These are phyloP conservation scores for Cladorhizidae sp. DNA, from an alignment of 37 sponge, comb jelly and placozoan genomes.

Conservation along the genomic window DNA sequence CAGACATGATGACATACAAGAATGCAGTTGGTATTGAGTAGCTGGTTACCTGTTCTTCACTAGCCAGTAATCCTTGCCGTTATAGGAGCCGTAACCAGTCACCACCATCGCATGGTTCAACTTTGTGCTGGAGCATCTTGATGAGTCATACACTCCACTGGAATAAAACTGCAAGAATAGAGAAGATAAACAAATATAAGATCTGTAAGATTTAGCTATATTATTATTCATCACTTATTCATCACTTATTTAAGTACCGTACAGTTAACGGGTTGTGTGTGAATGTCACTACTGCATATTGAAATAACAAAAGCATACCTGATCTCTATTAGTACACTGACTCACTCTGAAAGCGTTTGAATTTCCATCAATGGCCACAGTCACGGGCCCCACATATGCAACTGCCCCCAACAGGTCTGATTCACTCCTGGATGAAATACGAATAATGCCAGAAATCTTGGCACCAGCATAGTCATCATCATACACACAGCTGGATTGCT, in stretches of 20 bases:
- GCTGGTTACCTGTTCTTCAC: slow-evolving; percentile 67
- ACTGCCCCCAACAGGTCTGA: slow-evolving; percentile 67
- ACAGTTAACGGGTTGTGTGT: no score
- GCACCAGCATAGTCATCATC: no score
- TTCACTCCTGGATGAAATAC: slow-evolving; percentile 67
- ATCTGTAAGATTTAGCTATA: no score
- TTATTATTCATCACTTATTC: no score
- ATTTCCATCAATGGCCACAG: slow-evolving; percentile 91
- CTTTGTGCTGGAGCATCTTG: slow-evolving; percentile 44
- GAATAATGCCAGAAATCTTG: slow-evolving; percentile 51
- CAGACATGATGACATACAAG: no score
- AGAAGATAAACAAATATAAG: no score
- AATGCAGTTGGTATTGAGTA: background rate
- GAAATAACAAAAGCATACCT: background rate
- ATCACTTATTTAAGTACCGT: no score
- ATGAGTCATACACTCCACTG: slow-evolving; percentile 26
- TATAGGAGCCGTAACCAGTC: slow-evolving; percentile 46
- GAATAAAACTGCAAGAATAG: slow-evolving; percentile 36
- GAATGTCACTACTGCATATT: no score
- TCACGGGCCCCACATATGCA: slow-evolving; percentile 84
- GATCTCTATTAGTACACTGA: no score
- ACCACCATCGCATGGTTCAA: slow-evolving; percentile 52
- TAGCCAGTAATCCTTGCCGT: slow-evolving; percentile 59
- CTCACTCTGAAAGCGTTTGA: slow-evolving; percentile 60
- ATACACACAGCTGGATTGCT: no score